Base-by-base conservation (phyloP, 2,113 vertebrate species). In the Phylloscopus trochiloides region DNA sequence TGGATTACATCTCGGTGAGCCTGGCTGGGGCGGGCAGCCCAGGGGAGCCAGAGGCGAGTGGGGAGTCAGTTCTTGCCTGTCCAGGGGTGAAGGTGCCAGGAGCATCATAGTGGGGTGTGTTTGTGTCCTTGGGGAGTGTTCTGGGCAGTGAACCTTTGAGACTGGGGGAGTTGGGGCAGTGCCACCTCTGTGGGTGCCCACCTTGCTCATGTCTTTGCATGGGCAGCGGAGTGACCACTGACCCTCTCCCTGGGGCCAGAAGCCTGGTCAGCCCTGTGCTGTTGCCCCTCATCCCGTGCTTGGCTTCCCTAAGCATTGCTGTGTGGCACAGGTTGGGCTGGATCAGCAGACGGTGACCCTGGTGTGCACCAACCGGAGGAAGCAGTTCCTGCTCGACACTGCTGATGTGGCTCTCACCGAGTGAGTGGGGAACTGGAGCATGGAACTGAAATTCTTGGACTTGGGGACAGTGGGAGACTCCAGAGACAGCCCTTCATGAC, bases 1-100 rank as follows among this genome's bases (percentile, higher is more conserved):
- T 99, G 62, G 99, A 99, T 96, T 99, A 99, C 61, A 79, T 99
- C 68, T 99, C 99, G 83, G 99, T 99, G 97, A 99, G 99, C 97
- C 31, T 1, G 3, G 36, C 45, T 4, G 2, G 54, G 40, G 36
- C 1, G 4, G 54, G 65, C 4, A 4, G 34, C 34, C 6, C 7
- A 20, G 40, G 19, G 26, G 22, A 81, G 65, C 58, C 12, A 29
- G 78, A 45, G 47, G 55, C 2, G 2, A 21, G 6, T 1, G 7
- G 24, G 54, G 40, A 42, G 9, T 45, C 29, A 2, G 10, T 19
- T 45, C 57, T 90, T 11, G 0, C 32, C 32, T 8, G 19, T 25
- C 29, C 2, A 0, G 24, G 51, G 3, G 0, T 12, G 11, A 61
- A 17, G n/a, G 10, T 51, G 48, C 40, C 29, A 25, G 51, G 47